A percentile compares a stretch with the other conserved stretches of the same genome.
Evolutionary conservation across 2,888 invertebrate genomes (phyloP).

Genomic region (Cantharis rustica): DNA sequence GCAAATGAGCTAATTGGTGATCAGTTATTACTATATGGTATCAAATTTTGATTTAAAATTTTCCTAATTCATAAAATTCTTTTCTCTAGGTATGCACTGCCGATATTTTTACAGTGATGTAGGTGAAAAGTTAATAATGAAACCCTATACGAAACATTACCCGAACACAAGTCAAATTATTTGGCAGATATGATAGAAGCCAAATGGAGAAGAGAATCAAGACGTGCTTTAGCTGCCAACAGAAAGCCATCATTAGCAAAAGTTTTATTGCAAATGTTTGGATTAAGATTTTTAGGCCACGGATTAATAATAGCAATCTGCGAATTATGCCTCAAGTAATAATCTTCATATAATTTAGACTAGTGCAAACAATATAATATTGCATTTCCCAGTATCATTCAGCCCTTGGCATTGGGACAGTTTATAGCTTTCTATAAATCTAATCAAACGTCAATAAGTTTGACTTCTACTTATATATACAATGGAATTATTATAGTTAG

Average conservation of each 20-base stretch:
- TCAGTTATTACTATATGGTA: not conserved
- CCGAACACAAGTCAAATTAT: slow-evolving; percentile 53
- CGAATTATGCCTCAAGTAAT: not conserved
- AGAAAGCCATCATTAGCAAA: slow-evolving; percentile 41
- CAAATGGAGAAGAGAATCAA: slow-evolving; percentile 42
- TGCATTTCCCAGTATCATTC: not conserved
- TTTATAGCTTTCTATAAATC: not conserved
- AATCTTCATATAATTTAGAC: not conserved
- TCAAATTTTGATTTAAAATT: not conserved
- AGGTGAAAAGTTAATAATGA: slow-evolving; percentile 55
- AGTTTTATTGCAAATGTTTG: slow-evolving; percentile 42
- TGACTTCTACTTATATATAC: slow-evolving; percentile 73
- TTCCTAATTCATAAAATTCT: too few relatives aligned
- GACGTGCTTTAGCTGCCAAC: not conserved
- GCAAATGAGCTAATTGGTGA: not conserved
- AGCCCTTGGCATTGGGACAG: not conserved
- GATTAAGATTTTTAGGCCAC: not conserved
- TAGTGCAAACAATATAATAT: not conserved
- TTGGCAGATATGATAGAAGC: slow-evolving; percentile 55
- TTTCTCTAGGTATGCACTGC: slow-evolving; percentile 57
- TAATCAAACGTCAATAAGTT: not conserved
- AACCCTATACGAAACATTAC: slow-evolving; percentile 56
- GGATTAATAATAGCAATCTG: not conserved
- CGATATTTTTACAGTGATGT: slow-evolving; percentile 55
- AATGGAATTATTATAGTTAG: slow-evolving; percentile 74